Evolutionary conservation across 2,113 vertebrate species (phyloP).

Genomic region (Salvelinus sp.): DNA sequence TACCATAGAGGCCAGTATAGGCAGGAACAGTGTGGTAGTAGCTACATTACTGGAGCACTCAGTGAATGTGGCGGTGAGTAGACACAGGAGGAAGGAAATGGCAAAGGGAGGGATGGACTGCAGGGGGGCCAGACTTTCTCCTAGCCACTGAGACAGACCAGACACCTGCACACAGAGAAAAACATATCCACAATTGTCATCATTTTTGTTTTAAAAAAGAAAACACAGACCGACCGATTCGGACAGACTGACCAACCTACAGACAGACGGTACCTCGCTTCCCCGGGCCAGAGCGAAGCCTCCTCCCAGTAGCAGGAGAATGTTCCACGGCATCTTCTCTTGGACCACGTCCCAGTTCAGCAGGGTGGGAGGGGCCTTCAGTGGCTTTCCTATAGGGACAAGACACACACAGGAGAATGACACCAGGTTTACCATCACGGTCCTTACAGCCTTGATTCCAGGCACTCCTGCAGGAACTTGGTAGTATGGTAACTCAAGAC

Average conservation of each 20-base stretch:
- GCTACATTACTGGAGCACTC: conserved; percentile 83
- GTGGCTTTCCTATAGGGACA: conserved; percentile 32
- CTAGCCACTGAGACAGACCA: conserved; percentile 76
- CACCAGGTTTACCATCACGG: neutral
- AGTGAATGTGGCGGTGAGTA: conserved; percentile 76
- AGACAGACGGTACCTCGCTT: conserved; percentile 76
- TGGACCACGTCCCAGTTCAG: conserved; percentile 78
- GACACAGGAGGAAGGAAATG: conserved; percentile 68
- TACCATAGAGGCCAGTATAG: conserved; percentile 84
- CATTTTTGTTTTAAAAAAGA: neutral
- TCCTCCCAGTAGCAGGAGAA: conserved; percentile 82
- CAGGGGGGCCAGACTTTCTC: conserved; percentile 72
- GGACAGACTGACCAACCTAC: neutral
- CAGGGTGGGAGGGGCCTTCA: conserved; percentile 67
- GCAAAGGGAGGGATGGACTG: conserved; percentile 63
- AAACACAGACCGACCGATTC: neutral
- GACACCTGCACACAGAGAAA: conserved; percentile 64
- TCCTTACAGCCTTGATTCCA: conserved; percentile 18
- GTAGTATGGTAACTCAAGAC: neutral
- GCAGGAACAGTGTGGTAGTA: conserved; percentile 82
- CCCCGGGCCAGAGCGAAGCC: conserved; percentile 84
- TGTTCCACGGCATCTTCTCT: conserved; percentile 82
- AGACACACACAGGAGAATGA: neutral
- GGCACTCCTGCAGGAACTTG: neutral
- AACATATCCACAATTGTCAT: neutral